Base-by-base conservation (phyloP, 2,888 invertebrate genomes). In the Drosophila dives region DNA sequence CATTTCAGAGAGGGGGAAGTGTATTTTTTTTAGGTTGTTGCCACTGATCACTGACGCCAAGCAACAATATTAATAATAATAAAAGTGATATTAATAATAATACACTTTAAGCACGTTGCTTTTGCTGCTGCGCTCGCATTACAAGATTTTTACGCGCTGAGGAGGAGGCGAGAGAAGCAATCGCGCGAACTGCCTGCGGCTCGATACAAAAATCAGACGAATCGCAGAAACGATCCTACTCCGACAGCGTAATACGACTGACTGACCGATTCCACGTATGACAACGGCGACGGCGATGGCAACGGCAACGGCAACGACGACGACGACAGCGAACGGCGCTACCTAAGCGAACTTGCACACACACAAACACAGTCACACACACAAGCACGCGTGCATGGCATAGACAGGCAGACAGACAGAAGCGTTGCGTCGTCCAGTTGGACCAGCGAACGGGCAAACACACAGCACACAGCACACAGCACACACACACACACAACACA, bases 181-280 rank as follows among this genome's bases (percentile, higher is more conserved):
- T 64, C 77, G 74, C 77, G 77, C 61, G 69, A 69, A 45, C 54
- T 56, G 64, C 75, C 59, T 60, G 40, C 58, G 60, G 42, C 45
- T 45, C 36, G 26, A n/a, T 38, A 36, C 8, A 38, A 55, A 77
- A 75, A 82, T 77, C 73, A 77, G 72, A 82, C 83, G 85, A 85
- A 76, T 76, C 79, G 83, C 77, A 74, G 50, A 80, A 77, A 84
- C 91, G 91, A 92, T 91, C 93, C 92, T 90, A 90, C 91, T 91
- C 89, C 92, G 91, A 92, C 92, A 92, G 91, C 92, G 92, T 90
- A 91, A 85, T 92, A 90, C 92, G 91, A 92, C 92, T 92, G 92
- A 93, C 92, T 93, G 91, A 91, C 89, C 83, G 75, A 73, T 78
- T 78, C 60, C 78, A 77, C 77, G 80, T 80, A 80, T 80, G 80